Percentiles rank a stretch among this genome's conserved stretches.
Evolutionary conservation across 2,797 vertebrate species (phyloP).

Genomic region (Schizothorax lantsangensis): DNA sequence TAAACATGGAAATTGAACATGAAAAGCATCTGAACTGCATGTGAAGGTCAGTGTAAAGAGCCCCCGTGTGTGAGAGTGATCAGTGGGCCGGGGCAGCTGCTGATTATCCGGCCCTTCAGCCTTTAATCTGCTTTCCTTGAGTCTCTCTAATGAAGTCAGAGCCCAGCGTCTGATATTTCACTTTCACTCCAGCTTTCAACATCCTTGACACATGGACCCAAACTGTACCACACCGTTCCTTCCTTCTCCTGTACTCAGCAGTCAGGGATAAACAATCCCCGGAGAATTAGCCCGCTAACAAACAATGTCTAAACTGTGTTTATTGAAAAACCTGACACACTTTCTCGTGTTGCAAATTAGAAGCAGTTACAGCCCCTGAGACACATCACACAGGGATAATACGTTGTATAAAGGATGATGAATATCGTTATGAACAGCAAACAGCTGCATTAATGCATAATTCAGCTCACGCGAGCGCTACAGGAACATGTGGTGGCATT

Average conservation of each 20-base stretch:
- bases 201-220: constrained; percentile 12
- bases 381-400: constrained; percentile 10
- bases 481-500: constrained; percentile 25
- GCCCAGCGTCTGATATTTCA: constrained; percentile 48
- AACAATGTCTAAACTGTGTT: constrained; percentile 32
- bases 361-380: background rate
- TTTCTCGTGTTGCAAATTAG: constrained; percentile 22
- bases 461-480: constrained; percentile 1
- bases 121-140: constrained; percentile 52
- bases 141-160: constrained; percentile 47
- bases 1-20: background rate
- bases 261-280: constrained; percentile 10
- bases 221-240: constrained; percentile 32
- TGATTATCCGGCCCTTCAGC: constrained; percentile 40
- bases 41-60: background rate
- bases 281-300: constrained; percentile 22
- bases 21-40: background rate
- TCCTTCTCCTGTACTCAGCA: constrained; percentile 22
- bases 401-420: background rate
- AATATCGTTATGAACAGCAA: constrained; percentile 9
- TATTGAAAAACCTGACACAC: constrained; percentile 26
- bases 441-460: constrained; percentile 37
- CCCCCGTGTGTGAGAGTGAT: constrained; percentile 7
- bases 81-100: background rate
- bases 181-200: constrained; percentile 40